phyloP scores from a whole-genome alignment of 2,888 invertebrate species.

The Clunio marinus region DNA sequence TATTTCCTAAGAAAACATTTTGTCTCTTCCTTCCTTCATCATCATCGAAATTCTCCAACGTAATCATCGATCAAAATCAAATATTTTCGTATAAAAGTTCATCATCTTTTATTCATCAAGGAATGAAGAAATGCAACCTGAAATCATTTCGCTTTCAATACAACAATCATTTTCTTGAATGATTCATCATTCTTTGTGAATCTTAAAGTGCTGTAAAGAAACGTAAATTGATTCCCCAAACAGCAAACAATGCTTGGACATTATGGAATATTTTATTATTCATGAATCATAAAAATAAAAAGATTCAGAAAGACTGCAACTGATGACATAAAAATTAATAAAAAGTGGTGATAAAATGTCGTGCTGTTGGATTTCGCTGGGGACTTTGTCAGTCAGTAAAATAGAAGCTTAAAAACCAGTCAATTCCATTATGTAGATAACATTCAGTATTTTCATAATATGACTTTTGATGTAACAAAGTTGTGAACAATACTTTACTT shows the following conservation, averaged over 20 bases:
- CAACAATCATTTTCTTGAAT: slow-evolving; percentile 10
- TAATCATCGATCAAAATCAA: neutral
- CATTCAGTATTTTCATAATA: too few relatives aligned
- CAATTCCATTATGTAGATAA: too few relatives aligned
- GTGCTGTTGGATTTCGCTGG: neutral
- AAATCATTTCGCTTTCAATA: neutral
- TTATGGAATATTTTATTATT: slow-evolving; percentile 32
- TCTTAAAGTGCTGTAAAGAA: neutral
- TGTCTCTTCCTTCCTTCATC: neutral
- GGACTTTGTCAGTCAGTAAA: neutral
- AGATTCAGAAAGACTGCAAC: neutral
- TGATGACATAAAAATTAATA: neutral
- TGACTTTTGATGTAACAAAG: too few relatives aligned
- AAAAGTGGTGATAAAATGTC: neutral
- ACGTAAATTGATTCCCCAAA: neutral
- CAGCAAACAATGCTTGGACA: slow-evolving; percentile 27
- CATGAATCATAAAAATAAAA: slow-evolving; percentile 33
- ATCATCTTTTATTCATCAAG: slow-evolving; percentile 36
- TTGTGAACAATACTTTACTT: too few relatives aligned
- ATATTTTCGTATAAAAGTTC: slow-evolving; percentile 20
- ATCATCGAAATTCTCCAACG: neutral
- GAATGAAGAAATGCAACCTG: too few relatives aligned
- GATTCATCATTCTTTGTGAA: too few relatives aligned
- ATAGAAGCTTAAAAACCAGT: too few relatives aligned
- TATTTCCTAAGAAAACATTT: slow-evolving; percentile 13